These are phyloP conservation scores for Oncopodura yosiiana DNA, from an alignment of 1,140 invertebrate species.

Conservation along the genomic window DNA sequence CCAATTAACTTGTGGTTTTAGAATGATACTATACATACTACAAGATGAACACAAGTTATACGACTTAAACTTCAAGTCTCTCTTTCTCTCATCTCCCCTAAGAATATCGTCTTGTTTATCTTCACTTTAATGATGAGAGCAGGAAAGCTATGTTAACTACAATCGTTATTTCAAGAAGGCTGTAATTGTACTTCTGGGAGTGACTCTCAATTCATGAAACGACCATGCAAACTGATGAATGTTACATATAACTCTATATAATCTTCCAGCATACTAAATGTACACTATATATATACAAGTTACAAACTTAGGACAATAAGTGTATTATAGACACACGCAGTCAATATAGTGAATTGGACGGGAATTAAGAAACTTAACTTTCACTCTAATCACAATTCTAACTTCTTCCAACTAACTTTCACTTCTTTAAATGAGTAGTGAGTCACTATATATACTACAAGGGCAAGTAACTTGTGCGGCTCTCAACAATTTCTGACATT, in stretches of 20 bases:
- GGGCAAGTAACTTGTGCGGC: too few species aligned
- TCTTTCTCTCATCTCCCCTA: background rate
- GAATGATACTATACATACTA: too few species aligned
- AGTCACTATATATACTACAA: too few species aligned
- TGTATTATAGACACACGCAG: background rate
- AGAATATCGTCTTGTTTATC: conserved; percentile 14
- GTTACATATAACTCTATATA: background rate
- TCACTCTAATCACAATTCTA: too few species aligned
- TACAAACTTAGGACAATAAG: background rate
- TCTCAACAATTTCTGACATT: too few species aligned
- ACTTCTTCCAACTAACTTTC: too few species aligned
- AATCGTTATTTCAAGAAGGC: conserved; percentile 13
- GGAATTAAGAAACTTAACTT: too few species aligned
- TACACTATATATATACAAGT: background rate
- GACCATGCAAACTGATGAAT: background rate
- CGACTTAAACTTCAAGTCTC: too few species aligned
- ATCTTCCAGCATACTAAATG: background rate
- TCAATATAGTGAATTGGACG: too few species aligned
- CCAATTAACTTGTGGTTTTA: background rate
- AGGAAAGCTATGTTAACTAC: conserved; percentile 6
- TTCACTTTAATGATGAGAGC: conserved; percentile 10
- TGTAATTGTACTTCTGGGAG: conserved; percentile 10
- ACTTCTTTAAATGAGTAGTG: too few species aligned
- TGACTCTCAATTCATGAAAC: conserved; percentile 4
- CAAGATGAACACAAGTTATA: too few species aligned